Percentiles rank a stretch among this genome's conserved stretches.
Conservation (phyloP, 30 jellyfish, hydroid and myxozoan genomes). For the Chrysaora quinquecirrha region DNA sequence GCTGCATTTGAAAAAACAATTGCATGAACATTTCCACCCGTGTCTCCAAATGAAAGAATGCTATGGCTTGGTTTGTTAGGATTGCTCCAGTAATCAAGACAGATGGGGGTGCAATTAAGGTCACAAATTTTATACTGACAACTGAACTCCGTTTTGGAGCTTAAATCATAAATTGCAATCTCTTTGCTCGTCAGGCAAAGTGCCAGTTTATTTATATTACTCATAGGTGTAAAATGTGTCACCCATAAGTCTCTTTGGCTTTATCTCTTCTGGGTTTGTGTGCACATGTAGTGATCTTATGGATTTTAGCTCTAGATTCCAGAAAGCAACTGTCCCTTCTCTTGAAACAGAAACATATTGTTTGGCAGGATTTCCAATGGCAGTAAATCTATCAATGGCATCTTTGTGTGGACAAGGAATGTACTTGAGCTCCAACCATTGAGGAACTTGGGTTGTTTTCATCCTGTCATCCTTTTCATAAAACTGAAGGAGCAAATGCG, state of each 20-base stretch:
- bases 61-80: conserved; percentile 64
- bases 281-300: conserved; percentile 72
- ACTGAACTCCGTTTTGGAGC: conserved; percentile 70
- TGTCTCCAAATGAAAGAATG: conserved; percentile 81
- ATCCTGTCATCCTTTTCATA: conserved; percentile 88
- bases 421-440: conserved; percentile 81
- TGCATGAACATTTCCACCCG: conserved; percentile 83
- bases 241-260: conserved; percentile 93
- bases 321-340: conserved; percentile 86
- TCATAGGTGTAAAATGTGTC: conserved; percentile 81
- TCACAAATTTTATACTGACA: conserved; percentile 82
- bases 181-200: conserved; percentile 87
- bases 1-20: conserved; percentile 69
- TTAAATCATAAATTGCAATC: conserved; percentile 77
- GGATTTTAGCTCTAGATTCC: conserved; percentile 47
- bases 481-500: conserved; percentile 80
- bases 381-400: conserved; percentile 55
- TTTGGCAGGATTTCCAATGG: conserved; percentile 53
- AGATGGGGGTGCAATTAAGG: conserved; percentile 75
- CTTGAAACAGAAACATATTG: conserved; percentile 72
- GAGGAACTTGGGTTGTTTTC: conserved; percentile 84
- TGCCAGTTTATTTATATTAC: conserved; percentile 76
- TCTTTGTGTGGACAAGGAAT: conserved; percentile 84
- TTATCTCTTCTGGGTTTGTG: conserved; percentile 79
- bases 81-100: conserved; percentile 84